Evolutionary conservation across 2,797 vertebrate species (phyloP).

Genomic region (Prionace glauca): DNA sequence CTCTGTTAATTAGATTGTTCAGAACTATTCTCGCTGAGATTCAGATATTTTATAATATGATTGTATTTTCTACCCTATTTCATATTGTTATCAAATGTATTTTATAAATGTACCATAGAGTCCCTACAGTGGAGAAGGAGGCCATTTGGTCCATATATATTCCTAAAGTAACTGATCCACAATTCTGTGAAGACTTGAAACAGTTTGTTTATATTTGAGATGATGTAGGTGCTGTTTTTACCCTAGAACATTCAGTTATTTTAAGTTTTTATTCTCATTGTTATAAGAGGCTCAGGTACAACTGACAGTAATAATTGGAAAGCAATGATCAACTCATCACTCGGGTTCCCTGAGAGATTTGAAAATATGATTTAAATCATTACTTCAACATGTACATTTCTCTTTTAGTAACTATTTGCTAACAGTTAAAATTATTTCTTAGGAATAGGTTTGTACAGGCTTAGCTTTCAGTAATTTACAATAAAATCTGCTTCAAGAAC

Average conservation of each 20-base stretch:
- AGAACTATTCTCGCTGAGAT: neutral
- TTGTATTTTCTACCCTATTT: neutral
- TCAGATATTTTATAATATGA: neutral
- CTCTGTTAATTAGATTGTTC: neutral
- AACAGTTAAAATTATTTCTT: neutral
- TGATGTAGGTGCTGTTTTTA: neutral
- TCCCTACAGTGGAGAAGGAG: too few relatives aligned
- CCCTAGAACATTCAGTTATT: neutral
- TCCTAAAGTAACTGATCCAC: neutral
- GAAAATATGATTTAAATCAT: neutral
- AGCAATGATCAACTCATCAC: neutral
- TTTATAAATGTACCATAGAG: neutral
- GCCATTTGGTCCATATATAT: neutral
- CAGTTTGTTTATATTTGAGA: neutral
- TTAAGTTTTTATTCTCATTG: neutral
- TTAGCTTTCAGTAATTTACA: neutral
- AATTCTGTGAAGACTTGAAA: neutral
- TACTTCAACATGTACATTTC: neutral
- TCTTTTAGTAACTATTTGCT: neutral
- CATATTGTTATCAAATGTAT: neutral
- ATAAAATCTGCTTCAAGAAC: neutral
- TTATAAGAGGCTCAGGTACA: neutral
- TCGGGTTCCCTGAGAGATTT: neutral
- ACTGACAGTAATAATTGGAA: neutral
- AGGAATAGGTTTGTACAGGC: neutral